A percentile compares a stretch with the other conserved stretches of the same genome.
Conservation (phyloP, 2,113 vertebrate genomes). For the Atractosteus spatula region DNA sequence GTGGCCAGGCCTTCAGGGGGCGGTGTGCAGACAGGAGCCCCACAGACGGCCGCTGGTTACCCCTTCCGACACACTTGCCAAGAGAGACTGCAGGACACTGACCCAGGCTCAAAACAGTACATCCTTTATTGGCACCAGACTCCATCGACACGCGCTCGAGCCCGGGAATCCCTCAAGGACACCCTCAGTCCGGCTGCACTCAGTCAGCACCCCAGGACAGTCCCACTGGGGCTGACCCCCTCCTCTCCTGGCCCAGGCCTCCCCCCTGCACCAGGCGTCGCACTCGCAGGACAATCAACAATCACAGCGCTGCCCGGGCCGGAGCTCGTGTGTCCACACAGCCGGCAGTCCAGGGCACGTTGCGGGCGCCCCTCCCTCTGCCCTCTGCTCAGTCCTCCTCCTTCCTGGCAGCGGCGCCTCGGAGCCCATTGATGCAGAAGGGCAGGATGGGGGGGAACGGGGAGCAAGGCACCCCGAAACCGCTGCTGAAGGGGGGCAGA, state of each 20-base stretch:
- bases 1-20: no score
- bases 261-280: not conserved
- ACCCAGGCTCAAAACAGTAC: no score
- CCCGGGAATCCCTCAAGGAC: constrained; percentile 16
- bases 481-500: constrained; percentile 73
- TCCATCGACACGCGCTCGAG: no score
- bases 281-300: no score
- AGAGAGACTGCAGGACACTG: no score
- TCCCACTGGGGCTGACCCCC: not conserved
- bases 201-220: constrained; percentile 6
- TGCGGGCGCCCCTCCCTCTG: not conserved
- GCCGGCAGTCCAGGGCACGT: no score
- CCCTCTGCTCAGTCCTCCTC: constrained; percentile 63
- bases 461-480: constrained; percentile 65
- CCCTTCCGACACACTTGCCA: no score
- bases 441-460: constrained; percentile 65
- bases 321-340: no score
- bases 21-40: no score
- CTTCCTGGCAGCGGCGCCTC: constrained; percentile 58
- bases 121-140: no score
- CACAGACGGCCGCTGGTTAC: no score
- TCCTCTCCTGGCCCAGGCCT: constrained; percentile 9
- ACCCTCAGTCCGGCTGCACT: constrained; percentile 22
- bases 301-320: no score
- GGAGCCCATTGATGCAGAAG: constrained; percentile 75